phyloP scores from a whole-genome alignment of 30 jellyfish, hydroid and myxozoan species.

The Pseudorhiza aurosa region DNA sequence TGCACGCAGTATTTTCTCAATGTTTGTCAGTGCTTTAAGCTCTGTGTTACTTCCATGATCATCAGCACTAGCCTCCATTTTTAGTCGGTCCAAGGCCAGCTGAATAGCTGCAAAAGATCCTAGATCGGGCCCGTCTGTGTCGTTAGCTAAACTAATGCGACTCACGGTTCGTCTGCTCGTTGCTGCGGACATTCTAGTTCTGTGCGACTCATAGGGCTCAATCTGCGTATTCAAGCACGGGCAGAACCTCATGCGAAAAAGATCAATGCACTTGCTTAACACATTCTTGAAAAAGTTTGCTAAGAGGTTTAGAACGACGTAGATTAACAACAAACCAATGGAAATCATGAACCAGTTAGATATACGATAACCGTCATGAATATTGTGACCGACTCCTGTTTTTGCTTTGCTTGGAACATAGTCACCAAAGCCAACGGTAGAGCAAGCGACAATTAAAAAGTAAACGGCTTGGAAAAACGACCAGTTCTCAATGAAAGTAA shows the following conservation, averaged over 20 bases:
- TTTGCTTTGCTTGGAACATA: conserved; percentile 78
- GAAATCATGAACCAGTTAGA: conserved; percentile 82
- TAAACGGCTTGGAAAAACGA: conserved; percentile 80
- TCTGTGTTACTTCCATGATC: conserved; percentile 68
- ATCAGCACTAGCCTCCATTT: conserved; percentile 51
- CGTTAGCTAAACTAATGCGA: conserved; percentile 55
- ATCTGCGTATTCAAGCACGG: conserved; percentile 61
- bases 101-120: conserved; percentile 97
- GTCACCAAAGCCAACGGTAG: conserved; percentile 95
- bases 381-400: conserved; percentile 50
- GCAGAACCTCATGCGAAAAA: conserved; percentile 16
- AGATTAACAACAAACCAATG: conserved; percentile 70
- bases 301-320: conserved; percentile 75
- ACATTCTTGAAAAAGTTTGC: conserved; percentile 76
- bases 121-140: conserved; percentile 60
- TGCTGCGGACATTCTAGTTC: conserved; percentile 27
- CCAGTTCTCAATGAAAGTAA: conserved; percentile 78
- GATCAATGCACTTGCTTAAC: conserved; percentile 12
- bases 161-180: conserved; percentile 32
- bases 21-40: conserved; percentile 80
- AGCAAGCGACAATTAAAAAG: conserved; percentile 82
- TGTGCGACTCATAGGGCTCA: conserved; percentile 60
- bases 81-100: conserved; percentile 76
- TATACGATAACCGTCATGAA: conserved; percentile 68
- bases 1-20: conserved; percentile 64